Evolutionary conservation across 2,113 vertebrate species (phyloP).

Genomic region (Antennarius striatus): DNA sequence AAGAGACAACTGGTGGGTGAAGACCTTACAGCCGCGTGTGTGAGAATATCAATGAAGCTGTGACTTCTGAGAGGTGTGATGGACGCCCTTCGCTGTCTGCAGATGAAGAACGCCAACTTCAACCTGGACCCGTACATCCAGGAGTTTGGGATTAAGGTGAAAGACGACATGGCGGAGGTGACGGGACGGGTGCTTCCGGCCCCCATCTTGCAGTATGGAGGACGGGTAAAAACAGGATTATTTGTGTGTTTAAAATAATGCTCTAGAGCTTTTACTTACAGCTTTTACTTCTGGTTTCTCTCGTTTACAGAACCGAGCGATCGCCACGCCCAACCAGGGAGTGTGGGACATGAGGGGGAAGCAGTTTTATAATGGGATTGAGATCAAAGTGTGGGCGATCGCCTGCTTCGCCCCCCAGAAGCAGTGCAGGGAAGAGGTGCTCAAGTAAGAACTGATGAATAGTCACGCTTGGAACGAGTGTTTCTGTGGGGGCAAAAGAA

Average conservation of each 20-base stretch:
- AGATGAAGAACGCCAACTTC: slow-evolving; percentile 99
- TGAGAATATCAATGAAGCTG: no score
- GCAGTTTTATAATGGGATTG: slow-evolving; percentile 99
- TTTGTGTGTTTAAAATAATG: neutral
- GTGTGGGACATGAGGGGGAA: slow-evolving; percentile 99
- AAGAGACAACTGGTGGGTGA: slow-evolving; percentile 8
- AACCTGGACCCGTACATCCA: slow-evolving; percentile 99
- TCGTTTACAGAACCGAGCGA: slow-evolving; percentile 91
- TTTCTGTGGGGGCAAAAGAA: neutral
- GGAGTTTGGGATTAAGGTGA: slow-evolving; percentile 99
- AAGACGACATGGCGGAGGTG: slow-evolving; percentile 99
- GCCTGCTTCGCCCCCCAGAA: slow-evolving; percentile 99
- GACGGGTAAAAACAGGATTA: slow-evolving; percentile 83
- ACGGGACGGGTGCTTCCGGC: slow-evolving; percentile 95
- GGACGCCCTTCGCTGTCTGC: slow-evolving; percentile 16
- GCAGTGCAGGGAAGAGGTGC: slow-evolving; percentile 97
- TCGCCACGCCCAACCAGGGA: slow-evolving; percentile 98
- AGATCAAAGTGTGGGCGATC: slow-evolving; percentile 99
- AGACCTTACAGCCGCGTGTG: neutral
- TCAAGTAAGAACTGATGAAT: slow-evolving; percentile 87
- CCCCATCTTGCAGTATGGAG: slow-evolving; percentile 97
- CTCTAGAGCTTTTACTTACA: neutral
- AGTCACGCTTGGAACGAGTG: neutral
- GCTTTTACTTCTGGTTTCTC: slow-evolving; percentile 4
- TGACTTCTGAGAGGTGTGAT: neutral